Percentiles rank a stretch among this genome's conserved stretches.
phyloP scores from a whole-genome alignment of 2,888 invertebrate species.

The Drosophila fulvimacula region DNA sequence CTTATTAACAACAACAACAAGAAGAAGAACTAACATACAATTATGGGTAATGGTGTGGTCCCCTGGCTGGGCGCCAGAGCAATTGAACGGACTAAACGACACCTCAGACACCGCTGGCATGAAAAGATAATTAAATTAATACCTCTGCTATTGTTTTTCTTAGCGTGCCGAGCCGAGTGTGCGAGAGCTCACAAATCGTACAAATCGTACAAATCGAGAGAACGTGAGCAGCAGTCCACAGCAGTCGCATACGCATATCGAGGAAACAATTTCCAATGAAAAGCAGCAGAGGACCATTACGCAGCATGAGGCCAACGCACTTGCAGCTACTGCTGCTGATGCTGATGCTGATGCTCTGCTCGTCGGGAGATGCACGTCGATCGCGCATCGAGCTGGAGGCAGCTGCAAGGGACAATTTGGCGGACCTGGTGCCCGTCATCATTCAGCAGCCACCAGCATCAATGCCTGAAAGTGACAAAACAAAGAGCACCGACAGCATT shows the following conservation, averaged over 20 bases:
- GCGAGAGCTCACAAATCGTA: slow-evolving; percentile 35
- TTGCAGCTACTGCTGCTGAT: slow-evolving; percentile 53
- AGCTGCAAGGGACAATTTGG: slow-evolving; percentile 72
- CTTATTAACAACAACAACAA: slow-evolving; percentile 25
- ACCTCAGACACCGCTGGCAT: slow-evolving; percentile 52
- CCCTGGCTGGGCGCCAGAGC: slow-evolving; percentile 38
- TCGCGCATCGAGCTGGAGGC: slow-evolving; percentile 79
- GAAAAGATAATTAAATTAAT: slow-evolving; percentile 67
- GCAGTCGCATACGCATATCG: slow-evolving; percentile 18
- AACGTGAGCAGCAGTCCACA: slow-evolving; percentile 24
- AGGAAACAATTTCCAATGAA: slow-evolving; percentile 55
- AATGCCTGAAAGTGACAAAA: slow-evolving; percentile 56
- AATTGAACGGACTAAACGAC: slow-evolving; percentile 52
- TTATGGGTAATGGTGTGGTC: slow-evolving; percentile 31
- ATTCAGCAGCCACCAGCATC: slow-evolving; percentile 43
- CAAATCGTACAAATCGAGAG: slow-evolving; percentile 55
- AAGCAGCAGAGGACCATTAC: slow-evolving; percentile 51
- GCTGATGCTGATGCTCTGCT: slow-evolving; percentile 20
- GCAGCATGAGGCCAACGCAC: slow-evolving; percentile 60
- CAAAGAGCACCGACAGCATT: slow-evolving; percentile 82
- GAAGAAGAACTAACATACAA: slow-evolving; percentile 25
- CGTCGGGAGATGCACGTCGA: slow-evolving; percentile 75
- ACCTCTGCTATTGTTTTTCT: slow-evolving; percentile 53
- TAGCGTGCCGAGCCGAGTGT: slow-evolving; percentile 18
- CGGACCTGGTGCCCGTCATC: slow-evolving; percentile 60